A percentile compares a stretch with the other conserved stretches of the same genome.
Conservation (phyloP, 2,797 vertebrate species). For the Leptodactylus fallax region DNA sequence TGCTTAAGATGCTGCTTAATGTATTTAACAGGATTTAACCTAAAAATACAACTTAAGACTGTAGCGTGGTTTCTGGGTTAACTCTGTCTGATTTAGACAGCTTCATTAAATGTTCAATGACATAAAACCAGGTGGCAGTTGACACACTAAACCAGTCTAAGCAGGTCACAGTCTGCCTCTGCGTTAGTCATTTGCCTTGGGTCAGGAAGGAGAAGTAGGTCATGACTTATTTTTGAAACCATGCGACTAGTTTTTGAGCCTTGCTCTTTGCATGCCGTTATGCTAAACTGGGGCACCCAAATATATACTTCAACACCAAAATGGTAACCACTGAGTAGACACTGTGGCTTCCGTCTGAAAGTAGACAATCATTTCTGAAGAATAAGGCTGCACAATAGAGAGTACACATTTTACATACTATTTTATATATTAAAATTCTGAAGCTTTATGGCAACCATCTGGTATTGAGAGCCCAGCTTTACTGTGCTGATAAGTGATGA, state of each 20-base stretch:
- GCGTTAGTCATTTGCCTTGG: slow-evolving; percentile 76
- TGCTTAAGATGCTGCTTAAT: slow-evolving; percentile 73
- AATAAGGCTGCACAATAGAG: background rate
- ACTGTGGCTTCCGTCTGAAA: background rate
- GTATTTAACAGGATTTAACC: slow-evolving; percentile 72
- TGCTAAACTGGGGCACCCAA: slow-evolving; percentile 54
- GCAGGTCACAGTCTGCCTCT: slow-evolving; percentile 73
- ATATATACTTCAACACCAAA: background rate
- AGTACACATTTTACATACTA: background rate
- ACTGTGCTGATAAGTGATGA: background rate
- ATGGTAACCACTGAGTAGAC: background rate
- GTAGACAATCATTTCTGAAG: background rate
- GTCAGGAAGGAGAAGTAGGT: slow-evolving; percentile 75
- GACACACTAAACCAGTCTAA: slow-evolving; percentile 76
- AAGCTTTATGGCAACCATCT: background rate
- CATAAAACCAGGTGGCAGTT: slow-evolving; percentile 78
- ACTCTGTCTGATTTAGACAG: slow-evolving; percentile 72
- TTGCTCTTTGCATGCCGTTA: slow-evolving; percentile 57
- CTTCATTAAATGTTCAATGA: slow-evolving; percentile 76
- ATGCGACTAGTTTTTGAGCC: slow-evolving; percentile 66
- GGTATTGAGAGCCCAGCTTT: background rate
- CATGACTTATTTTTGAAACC: slow-evolving; percentile 73
- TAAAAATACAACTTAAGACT: slow-evolving; percentile 73
- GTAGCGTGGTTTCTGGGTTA: slow-evolving; percentile 70
- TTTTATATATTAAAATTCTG: background rate